These are phyloP conservation scores for Himalopsyche japonica DNA, from an alignment of 2,888 invertebrate species.

Conservation along the genomic window DNA sequence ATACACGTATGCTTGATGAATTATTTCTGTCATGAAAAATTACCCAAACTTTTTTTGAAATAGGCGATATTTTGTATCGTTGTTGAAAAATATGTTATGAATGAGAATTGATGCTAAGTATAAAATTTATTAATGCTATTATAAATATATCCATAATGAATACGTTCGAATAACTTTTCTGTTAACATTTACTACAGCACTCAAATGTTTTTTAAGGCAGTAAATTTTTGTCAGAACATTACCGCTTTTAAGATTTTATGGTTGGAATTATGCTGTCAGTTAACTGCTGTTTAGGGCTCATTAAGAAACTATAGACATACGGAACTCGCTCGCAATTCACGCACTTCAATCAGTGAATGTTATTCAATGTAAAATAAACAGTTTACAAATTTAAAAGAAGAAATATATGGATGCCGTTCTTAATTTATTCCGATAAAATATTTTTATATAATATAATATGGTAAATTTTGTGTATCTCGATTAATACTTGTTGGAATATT, in stretches of 20 bases:
- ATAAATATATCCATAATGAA: background rate
- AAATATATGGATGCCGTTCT: too few species aligned
- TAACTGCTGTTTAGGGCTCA: background rate
- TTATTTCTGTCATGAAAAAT: too few species aligned
- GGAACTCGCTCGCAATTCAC: background rate
- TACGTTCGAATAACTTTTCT: background rate
- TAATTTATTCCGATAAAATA: too few species aligned
- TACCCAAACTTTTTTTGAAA: too few species aligned
- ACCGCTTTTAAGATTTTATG: slow-evolving; percentile 22
- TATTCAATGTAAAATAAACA: background rate
- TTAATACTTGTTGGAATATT: too few species aligned
- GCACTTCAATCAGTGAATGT: background rate
- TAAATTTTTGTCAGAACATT: slow-evolving; percentile 19
- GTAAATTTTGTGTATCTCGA: too few species aligned
- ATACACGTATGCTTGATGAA: too few species aligned
- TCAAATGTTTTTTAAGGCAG: background rate
- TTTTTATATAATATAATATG: too few species aligned
- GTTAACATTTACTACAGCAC: background rate
- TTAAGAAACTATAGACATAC: background rate
- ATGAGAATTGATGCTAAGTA: background rate
- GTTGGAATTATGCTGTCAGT: slow-evolving; percentile 23
- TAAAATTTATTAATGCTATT: background rate
- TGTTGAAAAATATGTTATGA: background rate
- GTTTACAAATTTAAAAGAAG: background rate
- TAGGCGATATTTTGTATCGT: too few species aligned